Evolutionary conservation across 2,888 invertebrate genomes (phyloP).

Genomic region (Tetrapedia diversipes): DNA sequence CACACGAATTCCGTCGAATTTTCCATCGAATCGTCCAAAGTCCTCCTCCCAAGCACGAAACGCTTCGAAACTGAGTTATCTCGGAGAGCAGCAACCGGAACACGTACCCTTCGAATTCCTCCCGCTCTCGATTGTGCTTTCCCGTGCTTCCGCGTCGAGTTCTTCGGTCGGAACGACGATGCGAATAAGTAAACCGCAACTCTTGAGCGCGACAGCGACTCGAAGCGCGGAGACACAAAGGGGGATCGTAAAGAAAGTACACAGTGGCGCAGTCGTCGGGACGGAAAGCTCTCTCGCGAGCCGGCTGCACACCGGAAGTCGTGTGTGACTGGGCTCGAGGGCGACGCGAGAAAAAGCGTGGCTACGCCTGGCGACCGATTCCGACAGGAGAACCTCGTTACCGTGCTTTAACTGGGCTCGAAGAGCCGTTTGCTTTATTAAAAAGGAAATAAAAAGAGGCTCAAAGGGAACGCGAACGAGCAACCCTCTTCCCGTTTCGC

Average conservation of each 20-base stretch:
- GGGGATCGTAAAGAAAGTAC: neutral
- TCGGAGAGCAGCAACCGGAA: neutral
- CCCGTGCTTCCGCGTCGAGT: no score
- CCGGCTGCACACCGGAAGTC: neutral
- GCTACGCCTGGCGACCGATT: conserved; percentile 4
- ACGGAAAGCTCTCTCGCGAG: neutral
- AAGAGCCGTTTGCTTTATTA: neutral
- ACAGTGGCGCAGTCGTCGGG: neutral
- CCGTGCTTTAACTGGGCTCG: conserved; percentile 9
- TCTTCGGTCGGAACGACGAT: neutral
- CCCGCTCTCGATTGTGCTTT: neutral
- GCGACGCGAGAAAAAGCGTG: neutral
- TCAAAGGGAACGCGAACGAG: conserved; percentile 20
- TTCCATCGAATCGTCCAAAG: neutral
- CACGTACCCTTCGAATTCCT: neutral
- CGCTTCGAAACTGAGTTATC: neutral
- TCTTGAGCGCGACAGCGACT: neutral
- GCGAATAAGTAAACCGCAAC: no score
- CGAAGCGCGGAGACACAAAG: neutral
- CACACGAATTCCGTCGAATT: no score
- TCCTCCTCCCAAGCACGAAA: neutral
- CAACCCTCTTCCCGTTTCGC: conserved; percentile 15
- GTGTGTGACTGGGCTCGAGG: conserved; percentile 2
- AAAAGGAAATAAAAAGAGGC: neutral
- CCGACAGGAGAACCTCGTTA: conserved; percentile 13